phyloP scores from a whole-genome alignment of 2,888 invertebrate species.

The Mythimna pallens region DNA sequence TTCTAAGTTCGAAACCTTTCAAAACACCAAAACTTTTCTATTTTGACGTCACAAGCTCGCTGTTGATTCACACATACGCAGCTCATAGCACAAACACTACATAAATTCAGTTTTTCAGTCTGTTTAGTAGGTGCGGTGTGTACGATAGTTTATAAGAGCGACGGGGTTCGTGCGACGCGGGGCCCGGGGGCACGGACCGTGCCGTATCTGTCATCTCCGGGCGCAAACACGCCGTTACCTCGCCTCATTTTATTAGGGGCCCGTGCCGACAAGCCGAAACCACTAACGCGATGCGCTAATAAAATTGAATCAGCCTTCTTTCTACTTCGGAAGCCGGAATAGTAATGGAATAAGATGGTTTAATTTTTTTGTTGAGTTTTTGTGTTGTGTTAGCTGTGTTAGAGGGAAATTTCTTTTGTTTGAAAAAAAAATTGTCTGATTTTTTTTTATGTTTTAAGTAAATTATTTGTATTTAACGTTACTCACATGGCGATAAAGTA shows the following conservation, averaged over 20 bases:
- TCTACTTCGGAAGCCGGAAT: constrained; percentile 66
- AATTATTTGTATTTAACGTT: too few relatives aligned
- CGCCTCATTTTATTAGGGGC: constrained; percentile 88
- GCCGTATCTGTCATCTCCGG: constrained; percentile 88
- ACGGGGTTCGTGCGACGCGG: constrained; percentile 61
- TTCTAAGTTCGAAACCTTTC: background rate
- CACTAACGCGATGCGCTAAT: constrained; percentile 80
- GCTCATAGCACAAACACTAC: constrained; percentile 54
- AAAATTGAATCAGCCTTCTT: constrained; percentile 74
- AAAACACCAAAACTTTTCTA: background rate
- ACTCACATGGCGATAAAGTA: too few relatives aligned
- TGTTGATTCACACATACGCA: constrained; percentile 26
- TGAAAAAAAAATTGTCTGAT: background rate
- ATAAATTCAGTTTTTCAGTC: constrained; percentile 68
- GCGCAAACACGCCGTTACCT: constrained; percentile 87
- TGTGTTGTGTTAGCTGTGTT: background rate
- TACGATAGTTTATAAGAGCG: constrained; percentile 83
- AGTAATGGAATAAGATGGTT: constrained; percentile 61
- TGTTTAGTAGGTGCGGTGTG: constrained; percentile 70
- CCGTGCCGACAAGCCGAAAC: constrained; percentile 74
- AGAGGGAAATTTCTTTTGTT: constrained; percentile 14
- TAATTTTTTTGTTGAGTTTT: constrained; percentile 33
- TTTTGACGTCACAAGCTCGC: background rate
- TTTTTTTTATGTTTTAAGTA: background rate
- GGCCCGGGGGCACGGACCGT: constrained; percentile 73